Evolutionary conservation across 2,113 vertebrate species (phyloP), one percentile per base, ranked within the genome.

Genomic region (Tupaia tana): DNA sequence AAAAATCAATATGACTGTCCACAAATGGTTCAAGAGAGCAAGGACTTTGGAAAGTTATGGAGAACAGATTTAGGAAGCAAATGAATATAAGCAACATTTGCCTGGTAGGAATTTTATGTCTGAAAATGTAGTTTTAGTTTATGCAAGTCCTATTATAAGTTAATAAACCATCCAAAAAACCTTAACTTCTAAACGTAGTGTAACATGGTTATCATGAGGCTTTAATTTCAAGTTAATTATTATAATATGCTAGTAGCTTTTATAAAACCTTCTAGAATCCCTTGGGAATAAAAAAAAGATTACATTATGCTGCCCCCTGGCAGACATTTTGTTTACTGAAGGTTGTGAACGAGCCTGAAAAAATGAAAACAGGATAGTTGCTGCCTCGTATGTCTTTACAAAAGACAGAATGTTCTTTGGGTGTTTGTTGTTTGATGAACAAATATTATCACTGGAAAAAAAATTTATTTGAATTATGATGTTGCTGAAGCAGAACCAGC

Each of bases 251-350:
- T 16, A 79, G 67, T 69, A 77, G 29, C 43, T 77, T 91, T 89
- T 27, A 43, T 83, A 67, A 78, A 94, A 64, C 7, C 22, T 2
- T 59, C 71, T 34, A 29, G 52, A 91, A 52, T 96, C 96, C 88
- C 93, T 20, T 75, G 94, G 93, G 94, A 88, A 89, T 70, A 85
- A 85, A 96, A 43, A 43, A 43, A 96, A 54, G 43, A 91, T 97
- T 97, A 93, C 86, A 81, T 96, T 92, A 22, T 96, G 95, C 97
- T 97, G 97, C 94, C 96, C 97, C 96, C 97, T 96, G 95, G 95
- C 96, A 96, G 95, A 78, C 29, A 63, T 84, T 94, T 80, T 91
- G 70, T 95, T 97, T 91, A 95, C 94, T 97, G 94, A 96, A 89
- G 79, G 80, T 54, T 80, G 16, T 81, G 34, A 94, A 69, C 56